phyloP scores from a whole-genome alignment of 2,888 invertebrate genomes.

The Callinectes sapidus region DNA sequence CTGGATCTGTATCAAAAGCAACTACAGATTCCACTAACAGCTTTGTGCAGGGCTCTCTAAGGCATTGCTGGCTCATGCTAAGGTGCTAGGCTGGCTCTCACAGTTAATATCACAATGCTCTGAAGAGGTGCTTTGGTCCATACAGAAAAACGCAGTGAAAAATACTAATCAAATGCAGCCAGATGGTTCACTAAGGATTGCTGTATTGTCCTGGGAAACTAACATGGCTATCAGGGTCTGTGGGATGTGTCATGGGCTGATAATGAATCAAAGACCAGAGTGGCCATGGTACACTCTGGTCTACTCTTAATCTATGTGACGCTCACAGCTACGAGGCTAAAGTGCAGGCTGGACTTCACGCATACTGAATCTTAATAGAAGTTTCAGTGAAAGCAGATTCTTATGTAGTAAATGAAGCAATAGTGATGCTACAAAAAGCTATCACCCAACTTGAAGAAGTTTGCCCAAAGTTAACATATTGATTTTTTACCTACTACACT shows the following conservation, averaged over 20 bases:
- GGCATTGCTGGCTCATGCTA: conserved; percentile 44
- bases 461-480: not conserved
- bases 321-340: not conserved
- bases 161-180: conserved; percentile 5
- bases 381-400: conserved; percentile 16
- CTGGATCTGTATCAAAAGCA: conserved; percentile 52
- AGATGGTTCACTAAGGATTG: not conserved
- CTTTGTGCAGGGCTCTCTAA: conserved; percentile 60
- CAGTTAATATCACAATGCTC: conserved; percentile 49
- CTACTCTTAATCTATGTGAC: not conserved
- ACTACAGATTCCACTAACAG: conserved; percentile 57
- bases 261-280: not conserved
- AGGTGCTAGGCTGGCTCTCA: conserved; percentile 16
- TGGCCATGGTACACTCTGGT: not conserved
- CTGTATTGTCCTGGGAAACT: not conserved
- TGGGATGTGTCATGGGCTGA: not conserved
- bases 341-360: conserved; percentile 20
- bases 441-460: not conserved
- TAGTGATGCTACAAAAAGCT: not conserved
- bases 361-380: not conserved
- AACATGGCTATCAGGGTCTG: not conserved
- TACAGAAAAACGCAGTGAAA: not conserved
- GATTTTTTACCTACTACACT: not conserved
- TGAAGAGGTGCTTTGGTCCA: conserved; percentile 26
- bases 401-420: not conserved